Percentiles rank a stretch among this genome's conserved stretches.
Evolutionary conservation across 2,888 invertebrate species (phyloP).

Genomic region (Eurytoma californica): DNA sequence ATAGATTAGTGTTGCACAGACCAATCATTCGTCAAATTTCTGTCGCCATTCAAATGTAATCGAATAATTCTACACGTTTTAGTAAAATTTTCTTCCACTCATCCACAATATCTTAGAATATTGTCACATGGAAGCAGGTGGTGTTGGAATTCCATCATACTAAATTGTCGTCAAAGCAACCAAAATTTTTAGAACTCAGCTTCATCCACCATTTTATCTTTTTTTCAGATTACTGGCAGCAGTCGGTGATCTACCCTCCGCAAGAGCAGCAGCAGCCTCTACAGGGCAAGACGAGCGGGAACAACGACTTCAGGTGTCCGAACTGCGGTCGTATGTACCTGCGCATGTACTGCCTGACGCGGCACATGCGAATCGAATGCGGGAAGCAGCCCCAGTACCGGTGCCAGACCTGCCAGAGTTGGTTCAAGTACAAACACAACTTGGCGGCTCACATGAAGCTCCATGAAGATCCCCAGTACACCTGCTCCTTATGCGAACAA

Average conservation of each 20-base stretch:
- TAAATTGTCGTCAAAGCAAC: no score
- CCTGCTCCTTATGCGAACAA: slow-evolving; percentile 65
- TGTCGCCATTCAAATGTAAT: no score
- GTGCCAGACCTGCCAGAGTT: slow-evolving; percentile 71
- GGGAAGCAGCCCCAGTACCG: slow-evolving; percentile 72
- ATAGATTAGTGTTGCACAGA: no score
- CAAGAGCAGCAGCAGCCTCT: not conserved
- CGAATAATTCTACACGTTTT: no score
- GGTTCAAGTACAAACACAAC: slow-evolving; percentile 72
- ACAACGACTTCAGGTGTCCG: slow-evolving; percentile 77
- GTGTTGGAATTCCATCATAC: no score
- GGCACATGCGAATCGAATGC: slow-evolving; percentile 73
- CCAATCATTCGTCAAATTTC: no score
- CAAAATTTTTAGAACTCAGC: slow-evolving; percentile 3
- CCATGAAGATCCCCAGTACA: slow-evolving; percentile 67
- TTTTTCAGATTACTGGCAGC: slow-evolving; percentile 68
- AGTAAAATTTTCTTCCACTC: no score
- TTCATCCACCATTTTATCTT: slow-evolving; percentile 37
- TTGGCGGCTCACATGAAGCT: slow-evolving; percentile 69
- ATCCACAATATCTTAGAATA: no score
- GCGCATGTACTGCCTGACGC: slow-evolving; percentile 67
- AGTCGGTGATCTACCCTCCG: not conserved
- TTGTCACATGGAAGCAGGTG: no score
- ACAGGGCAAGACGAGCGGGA: not conserved
- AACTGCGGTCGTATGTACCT: slow-evolving; percentile 75